Percentiles rank a stretch among this genome's conserved stretches.
phyloP scores from a whole-genome alignment of 2,113 vertebrate genomes.

The Agapornis roseicollis region DNA sequence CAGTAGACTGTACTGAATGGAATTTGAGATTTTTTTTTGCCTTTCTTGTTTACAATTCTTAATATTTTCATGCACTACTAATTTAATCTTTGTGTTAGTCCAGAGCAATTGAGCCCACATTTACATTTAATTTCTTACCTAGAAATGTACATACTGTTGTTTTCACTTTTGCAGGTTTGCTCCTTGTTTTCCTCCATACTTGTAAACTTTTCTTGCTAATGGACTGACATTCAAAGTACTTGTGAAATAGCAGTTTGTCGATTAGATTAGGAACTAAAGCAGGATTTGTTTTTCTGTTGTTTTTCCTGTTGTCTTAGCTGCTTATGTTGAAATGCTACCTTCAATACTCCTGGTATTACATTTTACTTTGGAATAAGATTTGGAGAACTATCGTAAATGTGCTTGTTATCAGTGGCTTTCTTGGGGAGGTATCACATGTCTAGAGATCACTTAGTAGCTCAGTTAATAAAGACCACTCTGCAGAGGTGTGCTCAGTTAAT shows the following conservation, averaged over 20 bases:
- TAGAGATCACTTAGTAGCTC: background rate
- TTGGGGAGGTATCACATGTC: background rate
- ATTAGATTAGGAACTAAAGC: background rate
- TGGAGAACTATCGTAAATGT: background rate
- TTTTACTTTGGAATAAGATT: background rate
- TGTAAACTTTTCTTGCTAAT: background rate
- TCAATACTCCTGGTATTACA: background rate
- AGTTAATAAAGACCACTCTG: background rate
- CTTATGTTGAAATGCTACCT: background rate
- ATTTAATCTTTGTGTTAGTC: background rate
- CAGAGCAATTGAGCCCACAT: background rate
- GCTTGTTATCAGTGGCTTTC: background rate
- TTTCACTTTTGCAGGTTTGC: background rate
- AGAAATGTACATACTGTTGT: background rate
- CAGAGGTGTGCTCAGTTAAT: background rate
- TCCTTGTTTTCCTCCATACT: background rate
- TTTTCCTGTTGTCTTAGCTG: background rate
- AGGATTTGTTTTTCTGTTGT: background rate
- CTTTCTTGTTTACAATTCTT: background rate
- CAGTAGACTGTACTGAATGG: background rate
- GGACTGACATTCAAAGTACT: background rate
- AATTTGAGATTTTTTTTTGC: background rate
- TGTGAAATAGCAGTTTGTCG: background rate
- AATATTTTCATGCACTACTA: background rate
- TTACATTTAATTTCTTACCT: background rate